Evolutionary conservation across 2,797 vertebrate genomes (phyloP), one percentile per base, ranked within the genome.

Genomic region (Platyrinchus mystaceus): DNA sequence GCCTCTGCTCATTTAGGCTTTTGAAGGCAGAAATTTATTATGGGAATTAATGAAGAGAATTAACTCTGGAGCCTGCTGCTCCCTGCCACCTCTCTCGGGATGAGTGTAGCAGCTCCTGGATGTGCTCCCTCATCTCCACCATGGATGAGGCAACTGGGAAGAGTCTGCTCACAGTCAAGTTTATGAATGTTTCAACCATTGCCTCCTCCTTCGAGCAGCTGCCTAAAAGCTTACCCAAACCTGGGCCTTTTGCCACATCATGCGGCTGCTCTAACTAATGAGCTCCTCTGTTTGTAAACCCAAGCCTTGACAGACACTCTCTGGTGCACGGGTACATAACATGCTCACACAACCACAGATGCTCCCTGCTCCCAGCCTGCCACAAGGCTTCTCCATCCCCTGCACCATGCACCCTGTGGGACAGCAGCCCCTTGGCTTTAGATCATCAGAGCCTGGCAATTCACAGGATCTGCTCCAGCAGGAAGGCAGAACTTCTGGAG

Each of bases 251-350:
- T 74, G 76, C 64, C 79, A 68, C 58, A 36, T 37, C 74, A 85
- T 20, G 17, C 5, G 6, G 64, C 81, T 94, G 87, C 60, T 50
- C 28, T 10, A 69, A 14, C 43, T 84, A 77, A 83, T 2, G 56
- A 87, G 75, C 70, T 80, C 24, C 62, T 62, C 46, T 78, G 69
- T 77, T 86, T 89, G 84, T 63, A 92, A 89, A 81, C 36, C 43
- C 17, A 17, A 20, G 34, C 46, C 50, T 18, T 41, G 46, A 63
- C 63, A 88, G 47, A 76, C 71, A 10, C 32, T 32, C 64, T 62
- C 50, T 49, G 60, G 59, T 81, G 82, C 3, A 3, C 2, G 9
- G 49, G 64, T 55, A 73, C 4, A 1, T 8, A 80, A 43, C 5
- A 14, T 0, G 0, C 34, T 62, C 14, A 1, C 63, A 59, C 43